Percentiles rank a stretch among this genome's conserved stretches.
These are phyloP conservation scores for Mycogona germanica DNA, from an alignment of 2,888 invertebrate species.

Conservation along the genomic window DNA sequence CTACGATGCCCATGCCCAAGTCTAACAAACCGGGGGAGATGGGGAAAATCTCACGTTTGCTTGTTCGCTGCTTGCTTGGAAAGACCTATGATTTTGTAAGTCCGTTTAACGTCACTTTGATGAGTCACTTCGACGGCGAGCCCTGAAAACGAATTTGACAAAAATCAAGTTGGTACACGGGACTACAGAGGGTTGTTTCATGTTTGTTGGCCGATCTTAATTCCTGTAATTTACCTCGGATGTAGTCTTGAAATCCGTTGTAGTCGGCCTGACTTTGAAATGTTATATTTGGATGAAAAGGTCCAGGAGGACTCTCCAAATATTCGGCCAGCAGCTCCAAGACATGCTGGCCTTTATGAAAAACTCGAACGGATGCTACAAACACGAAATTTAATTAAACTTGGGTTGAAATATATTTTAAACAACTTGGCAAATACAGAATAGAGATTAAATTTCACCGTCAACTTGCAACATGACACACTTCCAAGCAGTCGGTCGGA, in stretches of 20 bases:
- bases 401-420: too few relatives aligned
- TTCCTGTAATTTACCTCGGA: conserved; percentile 7
- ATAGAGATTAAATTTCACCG: too few relatives aligned
- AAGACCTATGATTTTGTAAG: conserved; percentile 11
- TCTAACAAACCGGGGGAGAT: too few relatives aligned
- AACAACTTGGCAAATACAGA: too few relatives aligned
- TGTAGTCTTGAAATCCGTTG: background rate
- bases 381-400: background rate
- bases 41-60: background rate
- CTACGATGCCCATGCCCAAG: too few relatives aligned
- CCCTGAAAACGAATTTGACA: conserved; percentile 1
- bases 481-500: conserved; percentile 16
- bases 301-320: background rate
- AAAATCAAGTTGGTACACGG: background rate
- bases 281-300: too few relatives aligned
- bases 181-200: background rate
- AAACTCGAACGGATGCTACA: conserved; percentile 18
- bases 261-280: background rate
- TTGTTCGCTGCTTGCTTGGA: background rate
- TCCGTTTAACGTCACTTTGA: background rate
- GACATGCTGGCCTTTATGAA: conserved; percentile 17
- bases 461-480: conserved; percentile 10
- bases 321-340: conserved; percentile 15
- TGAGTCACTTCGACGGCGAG: conserved; percentile 9
- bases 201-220: too few relatives aligned